Conservation (phyloP, 2,888 invertebrate species). For the Hirtodrosophila histrioides region DNA sequence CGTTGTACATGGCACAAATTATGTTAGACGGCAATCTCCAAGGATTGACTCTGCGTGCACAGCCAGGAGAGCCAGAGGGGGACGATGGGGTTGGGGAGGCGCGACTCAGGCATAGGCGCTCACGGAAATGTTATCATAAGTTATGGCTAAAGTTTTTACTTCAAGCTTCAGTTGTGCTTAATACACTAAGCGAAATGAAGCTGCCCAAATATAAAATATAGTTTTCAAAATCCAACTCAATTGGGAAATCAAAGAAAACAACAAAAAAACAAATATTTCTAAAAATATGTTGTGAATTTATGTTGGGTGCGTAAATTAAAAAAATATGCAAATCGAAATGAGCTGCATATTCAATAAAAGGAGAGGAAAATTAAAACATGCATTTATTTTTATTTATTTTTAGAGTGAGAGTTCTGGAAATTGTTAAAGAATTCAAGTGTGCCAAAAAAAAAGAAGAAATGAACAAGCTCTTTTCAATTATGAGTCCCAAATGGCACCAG, state of each 20-base stretch:
- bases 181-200: constrained; percentile 53
- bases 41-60: constrained; percentile 69
- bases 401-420: no score
- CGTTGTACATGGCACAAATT: constrained; percentile 74
- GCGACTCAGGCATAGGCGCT: constrained; percentile 30
- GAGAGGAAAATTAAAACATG: no score
- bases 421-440: no score
- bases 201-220: not conserved
- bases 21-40: constrained; percentile 76
- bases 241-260: constrained; percentile 8
- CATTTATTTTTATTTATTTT: no score
- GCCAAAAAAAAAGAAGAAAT: no score
- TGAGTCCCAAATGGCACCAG: no score
- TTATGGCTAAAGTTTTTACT: constrained; percentile 71
- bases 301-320: not conserved
- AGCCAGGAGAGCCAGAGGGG: not conserved
- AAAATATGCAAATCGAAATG: not conserved
- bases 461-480: no score
- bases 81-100: not conserved
- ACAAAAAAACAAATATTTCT: not conserved
- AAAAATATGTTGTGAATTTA: no score
- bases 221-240: not conserved
- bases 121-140: constrained; percentile 76
- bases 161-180: constrained; percentile 25
- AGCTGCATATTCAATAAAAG: no score